A percentile compares a stretch with the other conserved stretches of the same genome.
Conservation (phyloP, 2,888 invertebrate species). For the Scotopteryx bipunctaria region DNA sequence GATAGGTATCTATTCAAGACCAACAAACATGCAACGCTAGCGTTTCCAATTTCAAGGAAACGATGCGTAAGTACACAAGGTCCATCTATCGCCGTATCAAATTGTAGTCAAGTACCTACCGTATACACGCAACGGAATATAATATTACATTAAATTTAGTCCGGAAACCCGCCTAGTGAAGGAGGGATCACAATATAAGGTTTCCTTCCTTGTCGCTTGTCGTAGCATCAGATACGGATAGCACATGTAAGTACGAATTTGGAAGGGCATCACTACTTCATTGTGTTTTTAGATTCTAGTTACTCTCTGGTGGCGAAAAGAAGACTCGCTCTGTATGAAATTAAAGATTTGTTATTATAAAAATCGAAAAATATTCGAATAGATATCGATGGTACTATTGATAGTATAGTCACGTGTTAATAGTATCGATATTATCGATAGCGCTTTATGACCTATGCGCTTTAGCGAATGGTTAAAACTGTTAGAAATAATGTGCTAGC, state of each 20-base stretch:
- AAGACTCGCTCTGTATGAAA: neutral
- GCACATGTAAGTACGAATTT: slow-evolving; percentile 1
- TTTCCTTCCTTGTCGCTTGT: slow-evolving; percentile 54
- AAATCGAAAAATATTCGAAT: too few species aligned
- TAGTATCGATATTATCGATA: too few species aligned
- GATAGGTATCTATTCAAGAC: neutral
- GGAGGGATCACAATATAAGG: slow-evolving; percentile 48
- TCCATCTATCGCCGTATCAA: slow-evolving; percentile 23
- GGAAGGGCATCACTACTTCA: slow-evolving; percentile 2
- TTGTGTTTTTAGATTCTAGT: too few species aligned
- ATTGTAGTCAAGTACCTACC: slow-evolving; percentile 4
- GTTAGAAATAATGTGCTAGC: too few species aligned
- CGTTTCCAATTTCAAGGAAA: slow-evolving; percentile 34
- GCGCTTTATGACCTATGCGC: too few species aligned
- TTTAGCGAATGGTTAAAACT: too few species aligned
- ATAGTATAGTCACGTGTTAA: too few species aligned
- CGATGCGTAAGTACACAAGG: slow-evolving; percentile 14
- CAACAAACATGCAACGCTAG: slow-evolving; percentile 10
- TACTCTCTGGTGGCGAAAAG: too few species aligned
- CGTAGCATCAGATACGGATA: slow-evolving; percentile 42
- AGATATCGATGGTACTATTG: too few species aligned
- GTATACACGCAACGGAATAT: slow-evolving; percentile 37
- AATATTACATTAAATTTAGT: slow-evolving; percentile 38
- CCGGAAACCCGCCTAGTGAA: slow-evolving; percentile 49
- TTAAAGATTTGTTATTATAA: too few species aligned